These are phyloP conservation scores for Zaprionus inermis DNA, from an alignment of 1,140 invertebrate genomes.

Conservation along the genomic window DNA sequence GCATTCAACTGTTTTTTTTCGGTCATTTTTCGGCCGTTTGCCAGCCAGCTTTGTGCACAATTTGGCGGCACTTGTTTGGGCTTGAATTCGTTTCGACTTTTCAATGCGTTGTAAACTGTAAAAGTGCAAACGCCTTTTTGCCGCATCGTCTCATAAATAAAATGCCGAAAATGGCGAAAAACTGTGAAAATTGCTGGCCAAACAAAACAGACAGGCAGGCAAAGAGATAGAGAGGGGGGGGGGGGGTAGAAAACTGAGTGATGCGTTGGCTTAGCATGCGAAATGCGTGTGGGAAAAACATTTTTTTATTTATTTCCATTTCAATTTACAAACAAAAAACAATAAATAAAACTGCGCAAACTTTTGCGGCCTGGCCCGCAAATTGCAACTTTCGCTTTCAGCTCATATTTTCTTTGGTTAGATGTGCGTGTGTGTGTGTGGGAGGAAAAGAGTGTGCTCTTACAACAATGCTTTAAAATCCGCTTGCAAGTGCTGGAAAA, in stretches of 20 bases:
- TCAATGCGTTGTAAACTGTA: constrained; percentile 21
- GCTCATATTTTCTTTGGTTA: constrained; percentile 5
- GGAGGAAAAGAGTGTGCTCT: background rate
- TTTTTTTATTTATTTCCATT: constrained; percentile 22
- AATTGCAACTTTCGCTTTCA: constrained; percentile 38
- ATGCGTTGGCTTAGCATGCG: background rate
- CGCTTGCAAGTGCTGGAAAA: constrained; percentile 30
- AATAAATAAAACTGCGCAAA: constrained; percentile 8
- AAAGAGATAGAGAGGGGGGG: background rate
- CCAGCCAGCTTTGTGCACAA: constrained; percentile 35
- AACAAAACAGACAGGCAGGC: background rate
- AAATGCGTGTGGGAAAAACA: background rate
- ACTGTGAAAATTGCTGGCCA: constrained; percentile 2
- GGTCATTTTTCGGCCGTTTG: background rate
- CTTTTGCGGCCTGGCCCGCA: constrained; percentile 25
- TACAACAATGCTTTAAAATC: constrained; percentile 3
- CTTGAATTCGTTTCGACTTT: constrained; percentile 8
- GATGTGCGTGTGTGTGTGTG: background rate
- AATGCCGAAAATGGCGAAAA: background rate
- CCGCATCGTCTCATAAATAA: constrained; percentile 24
- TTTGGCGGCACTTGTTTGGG: constrained; percentile 32
- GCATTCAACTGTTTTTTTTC: background rate
- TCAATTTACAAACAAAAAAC: constrained; percentile 14
- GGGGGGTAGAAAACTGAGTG: background rate
- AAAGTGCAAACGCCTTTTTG: constrained; percentile 28